Conservation (phyloP, 2,888 invertebrate genomes). For the Isotomurus palustris region DNA sequence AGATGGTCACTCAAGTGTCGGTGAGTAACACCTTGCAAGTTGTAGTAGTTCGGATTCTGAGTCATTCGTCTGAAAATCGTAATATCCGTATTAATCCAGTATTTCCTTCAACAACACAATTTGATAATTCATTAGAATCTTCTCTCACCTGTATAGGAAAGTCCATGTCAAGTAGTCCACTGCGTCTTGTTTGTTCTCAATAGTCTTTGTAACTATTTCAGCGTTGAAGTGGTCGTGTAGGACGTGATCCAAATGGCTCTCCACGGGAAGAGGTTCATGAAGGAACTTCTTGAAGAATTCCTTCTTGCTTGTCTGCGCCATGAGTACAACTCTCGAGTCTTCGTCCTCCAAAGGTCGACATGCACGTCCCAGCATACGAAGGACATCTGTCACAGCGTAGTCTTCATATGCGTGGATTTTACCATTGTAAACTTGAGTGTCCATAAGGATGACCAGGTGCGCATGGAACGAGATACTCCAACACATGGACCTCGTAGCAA, state of each 20-base stretch:
- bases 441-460: conserved; percentile 94
- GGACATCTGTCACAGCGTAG: conserved; percentile 92
- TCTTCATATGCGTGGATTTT: conserved; percentile 80
- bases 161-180: conserved; percentile 99
- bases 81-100: neutral
- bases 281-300: conserved; percentile 93
- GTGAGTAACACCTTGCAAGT: conserved; percentile 93
- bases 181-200: conserved; percentile 99
- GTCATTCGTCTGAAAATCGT: conserved; percentile 63
- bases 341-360: conserved; percentile 88
- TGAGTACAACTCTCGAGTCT: conserved; percentile 88
- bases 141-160: conserved; percentile 90
- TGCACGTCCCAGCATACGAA: conserved; percentile 97
- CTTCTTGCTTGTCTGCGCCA: conserved; percentile 97
- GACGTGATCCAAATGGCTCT: conserved; percentile 96
- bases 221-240: conserved; percentile 99
- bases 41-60: conserved; percentile 99
- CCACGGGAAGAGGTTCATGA: conserved; percentile 92
- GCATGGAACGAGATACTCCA: conserved; percentile 88
- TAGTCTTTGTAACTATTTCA: conserved; percentile 98
- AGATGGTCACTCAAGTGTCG: conserved; percentile 96
- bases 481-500: conserved; percentile 84
- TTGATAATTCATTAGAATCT: neutral
- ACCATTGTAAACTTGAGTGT: conserved; percentile 87
- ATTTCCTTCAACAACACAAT: neutral